phyloP scores from a whole-genome alignment of 2,113 vertebrate species.

The Dolichallabes microphthalmus region DNA sequence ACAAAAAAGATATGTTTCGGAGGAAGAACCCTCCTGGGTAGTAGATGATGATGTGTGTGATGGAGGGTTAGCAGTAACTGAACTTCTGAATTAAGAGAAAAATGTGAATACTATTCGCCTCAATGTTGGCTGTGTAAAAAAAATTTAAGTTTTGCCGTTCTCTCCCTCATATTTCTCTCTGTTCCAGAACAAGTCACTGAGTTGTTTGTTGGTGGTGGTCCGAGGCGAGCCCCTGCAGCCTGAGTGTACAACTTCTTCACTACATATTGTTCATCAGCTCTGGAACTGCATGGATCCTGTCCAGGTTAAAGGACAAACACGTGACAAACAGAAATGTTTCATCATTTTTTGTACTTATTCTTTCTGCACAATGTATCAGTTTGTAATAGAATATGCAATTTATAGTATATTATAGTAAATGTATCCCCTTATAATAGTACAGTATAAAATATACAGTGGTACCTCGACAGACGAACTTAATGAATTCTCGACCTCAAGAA shows the following conservation, averaged over 20 bases:
- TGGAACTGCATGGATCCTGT: conserved; percentile 75
- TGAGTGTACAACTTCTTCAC: conserved; percentile 59
- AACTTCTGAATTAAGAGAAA: neutral
- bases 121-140: neutral
- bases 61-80: too few species aligned
- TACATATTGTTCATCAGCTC: conserved; percentile 72
- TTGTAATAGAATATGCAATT: neutral
- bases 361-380: neutral
- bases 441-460: too few species aligned
- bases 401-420: too few species aligned
- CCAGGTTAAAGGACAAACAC: conserved; percentile 73
- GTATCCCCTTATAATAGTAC: too few species aligned
- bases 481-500: too few species aligned
- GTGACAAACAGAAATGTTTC: neutral
- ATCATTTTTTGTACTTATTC: neutral
- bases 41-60: neutral
- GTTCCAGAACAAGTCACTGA: conserved; percentile 78
- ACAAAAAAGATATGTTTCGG: too few species aligned
- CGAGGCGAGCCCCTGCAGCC: conserved; percentile 65
- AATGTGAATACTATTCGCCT: neutral
- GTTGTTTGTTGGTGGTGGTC: conserved; percentile 71
- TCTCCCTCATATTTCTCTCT: neutral
- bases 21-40: neutral
- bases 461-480: too few species aligned
- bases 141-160: too few species aligned